These are phyloP conservation scores for Gadopsis marmoratus DNA, from an alignment of 2,797 vertebrate species.

Conservation along the genomic window DNA sequence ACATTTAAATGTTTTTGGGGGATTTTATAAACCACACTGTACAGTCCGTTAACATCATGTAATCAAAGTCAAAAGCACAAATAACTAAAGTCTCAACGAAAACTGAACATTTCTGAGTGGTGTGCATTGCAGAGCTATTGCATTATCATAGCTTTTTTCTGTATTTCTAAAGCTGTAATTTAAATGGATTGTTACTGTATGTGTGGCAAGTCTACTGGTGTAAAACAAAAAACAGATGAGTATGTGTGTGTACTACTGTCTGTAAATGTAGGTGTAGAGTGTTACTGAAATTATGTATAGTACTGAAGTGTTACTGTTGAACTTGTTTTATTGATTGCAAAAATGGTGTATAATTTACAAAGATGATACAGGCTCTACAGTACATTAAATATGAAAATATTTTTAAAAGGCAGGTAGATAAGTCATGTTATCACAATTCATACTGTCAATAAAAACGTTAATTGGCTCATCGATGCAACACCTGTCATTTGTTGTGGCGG, in stretches of 20 bases:
- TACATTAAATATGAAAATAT: slow-evolving; percentile 83
- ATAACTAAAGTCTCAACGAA: neutral
- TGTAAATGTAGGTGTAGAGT: neutral
- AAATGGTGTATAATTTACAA: slow-evolving; percentile 80
- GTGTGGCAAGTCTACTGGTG: neutral
- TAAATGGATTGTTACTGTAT: neutral
- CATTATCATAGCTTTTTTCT: neutral
- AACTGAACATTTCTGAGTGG: no score
- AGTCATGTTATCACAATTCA: slow-evolving; percentile 74
- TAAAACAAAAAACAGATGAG: neutral
- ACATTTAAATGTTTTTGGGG: neutral
- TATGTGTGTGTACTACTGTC: neutral
- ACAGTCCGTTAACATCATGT: neutral
- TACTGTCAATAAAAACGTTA: slow-evolving; percentile 69
- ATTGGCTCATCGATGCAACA: slow-evolving; percentile 86
- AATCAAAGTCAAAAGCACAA: neutral
- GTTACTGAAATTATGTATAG: neutral
- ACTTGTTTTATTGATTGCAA: slow-evolving; percentile 81
- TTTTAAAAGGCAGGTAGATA: slow-evolving; percentile 74
- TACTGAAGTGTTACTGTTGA: slow-evolving; percentile 32
- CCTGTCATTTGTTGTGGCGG: slow-evolving; percentile 70
- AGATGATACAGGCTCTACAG: slow-evolving; percentile 65
- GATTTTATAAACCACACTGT: neutral
- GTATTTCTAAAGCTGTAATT: neutral
- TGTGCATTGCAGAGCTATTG: neutral